phyloP scores from a whole-genome alignment of 1,140 invertebrate genomes.

The Galleria mellonella region DNA sequence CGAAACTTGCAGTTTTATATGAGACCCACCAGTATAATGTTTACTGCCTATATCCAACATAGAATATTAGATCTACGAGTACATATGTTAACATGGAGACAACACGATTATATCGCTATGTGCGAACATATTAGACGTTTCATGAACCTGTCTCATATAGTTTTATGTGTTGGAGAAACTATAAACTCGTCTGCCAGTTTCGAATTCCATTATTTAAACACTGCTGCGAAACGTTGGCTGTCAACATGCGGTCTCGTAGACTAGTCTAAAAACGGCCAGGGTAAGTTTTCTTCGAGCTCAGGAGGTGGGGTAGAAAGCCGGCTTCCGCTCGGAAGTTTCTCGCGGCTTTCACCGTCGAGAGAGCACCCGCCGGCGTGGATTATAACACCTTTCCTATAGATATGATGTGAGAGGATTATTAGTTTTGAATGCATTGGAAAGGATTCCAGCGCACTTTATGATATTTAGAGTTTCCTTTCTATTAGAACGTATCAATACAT shows the following conservation, averaged over 20 bases:
- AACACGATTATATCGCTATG: too few relatives aligned
- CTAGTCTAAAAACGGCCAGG: conserved; percentile 25
- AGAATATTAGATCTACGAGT: too few relatives aligned
- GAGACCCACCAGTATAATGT: too few relatives aligned
- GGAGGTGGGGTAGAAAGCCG: conserved; percentile 65
- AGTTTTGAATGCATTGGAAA: background rate
- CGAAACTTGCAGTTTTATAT: too few relatives aligned
- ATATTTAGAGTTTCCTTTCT: too few relatives aligned
- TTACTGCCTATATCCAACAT: too few relatives aligned
- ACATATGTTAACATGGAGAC: too few relatives aligned
- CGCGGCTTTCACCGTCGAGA: conserved; percentile 55
- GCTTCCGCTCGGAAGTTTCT: conserved; percentile 60
- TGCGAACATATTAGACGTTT: too few relatives aligned
- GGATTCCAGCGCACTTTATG: background rate
- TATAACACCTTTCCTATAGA: conserved; percentile 11
- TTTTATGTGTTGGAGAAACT: conserved; percentile 5
- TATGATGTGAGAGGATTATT: too few relatives aligned
- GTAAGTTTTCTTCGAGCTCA: conserved; percentile 40
- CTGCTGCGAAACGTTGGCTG: conserved; percentile 4
- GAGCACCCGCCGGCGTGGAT: conserved; percentile 21
- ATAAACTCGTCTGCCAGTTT: conserved; percentile 2
- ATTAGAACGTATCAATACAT: too few relatives aligned
- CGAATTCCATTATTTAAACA: conserved; percentile 8
- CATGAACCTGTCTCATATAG: conserved; percentile 2
- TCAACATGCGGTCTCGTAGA: background rate